Percentiles rank a stretch among this genome's conserved stretches.
Evolutionary conservation across 2,888 invertebrate genomes (phyloP).

Genomic region (Lottia scabra): DNA sequence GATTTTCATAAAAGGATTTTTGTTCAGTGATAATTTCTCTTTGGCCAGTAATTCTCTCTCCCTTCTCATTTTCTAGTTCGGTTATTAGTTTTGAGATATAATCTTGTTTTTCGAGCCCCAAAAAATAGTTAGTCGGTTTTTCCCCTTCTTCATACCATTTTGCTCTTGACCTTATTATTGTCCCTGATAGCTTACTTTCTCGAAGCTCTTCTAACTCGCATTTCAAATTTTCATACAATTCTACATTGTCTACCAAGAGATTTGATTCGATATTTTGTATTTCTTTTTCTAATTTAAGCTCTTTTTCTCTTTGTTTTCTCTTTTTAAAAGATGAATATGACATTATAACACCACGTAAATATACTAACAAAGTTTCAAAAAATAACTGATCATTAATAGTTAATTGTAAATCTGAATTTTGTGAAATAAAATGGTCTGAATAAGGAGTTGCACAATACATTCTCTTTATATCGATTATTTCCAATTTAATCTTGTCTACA

Average conservation of each 20-base stretch:
- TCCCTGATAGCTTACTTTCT: slow-evolving; percentile 3
- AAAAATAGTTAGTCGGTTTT: slow-evolving; percentile 14
- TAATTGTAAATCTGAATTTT: no score
- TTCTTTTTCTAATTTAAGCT: no score
- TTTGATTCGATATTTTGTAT: no score
- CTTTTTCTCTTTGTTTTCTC: no score
- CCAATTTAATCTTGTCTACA: no score
- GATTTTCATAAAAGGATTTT: neutral
- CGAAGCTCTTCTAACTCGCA: neutral
- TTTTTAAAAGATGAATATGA: no score
- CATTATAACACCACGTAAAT: no score
- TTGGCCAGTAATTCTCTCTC: neutral
- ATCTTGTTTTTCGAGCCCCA: slow-evolving; percentile 12
- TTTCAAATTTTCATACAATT: neutral
- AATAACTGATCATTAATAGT: no score
- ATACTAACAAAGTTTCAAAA: no score
- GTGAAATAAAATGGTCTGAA: no score
- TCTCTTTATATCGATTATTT: no score
- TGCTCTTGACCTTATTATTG: slow-evolving; percentile 12
- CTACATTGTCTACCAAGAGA: neutral
- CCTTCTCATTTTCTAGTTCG: slow-evolving; percentile 1
- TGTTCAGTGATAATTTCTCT: slow-evolving; percentile 1
- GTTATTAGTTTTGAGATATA: slow-evolving; percentile 14
- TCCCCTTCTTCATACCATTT: slow-evolving; percentile 13
- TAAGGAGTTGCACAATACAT: no score